phyloP scores from a whole-genome alignment of 2,888 invertebrate genomes.

The Camponotus fellah region DNA sequence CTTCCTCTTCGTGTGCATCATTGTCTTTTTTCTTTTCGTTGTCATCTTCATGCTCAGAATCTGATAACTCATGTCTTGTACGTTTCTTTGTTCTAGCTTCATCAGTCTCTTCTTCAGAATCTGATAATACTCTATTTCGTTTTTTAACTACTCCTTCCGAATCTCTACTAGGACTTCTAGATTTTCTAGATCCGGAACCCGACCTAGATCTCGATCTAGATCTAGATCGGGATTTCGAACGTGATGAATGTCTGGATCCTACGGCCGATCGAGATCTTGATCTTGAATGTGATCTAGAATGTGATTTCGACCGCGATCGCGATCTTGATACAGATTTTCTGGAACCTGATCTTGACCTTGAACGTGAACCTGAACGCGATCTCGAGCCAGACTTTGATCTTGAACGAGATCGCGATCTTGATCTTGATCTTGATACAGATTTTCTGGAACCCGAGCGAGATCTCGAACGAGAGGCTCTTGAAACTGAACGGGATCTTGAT shows the following conservation, averaged over 20 bases:
- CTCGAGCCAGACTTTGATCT: slow-evolving; percentile 70
- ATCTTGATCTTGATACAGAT: slow-evolving; percentile 62
- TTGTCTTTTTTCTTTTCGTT: slow-evolving; percentile 80
- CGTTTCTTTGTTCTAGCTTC: slow-evolving; percentile 81
- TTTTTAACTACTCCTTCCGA: slow-evolving; percentile 77
- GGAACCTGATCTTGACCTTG: slow-evolving; percentile 72
- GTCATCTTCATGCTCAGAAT: slow-evolving; percentile 80
- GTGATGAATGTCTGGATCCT: slow-evolving; percentile 68
- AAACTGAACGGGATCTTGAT: slow-evolving; percentile 80
- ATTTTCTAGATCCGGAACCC: slow-evolving; percentile 72
- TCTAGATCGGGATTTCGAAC: too few relatives aligned
- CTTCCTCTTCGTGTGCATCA: slow-evolving; percentile 73
- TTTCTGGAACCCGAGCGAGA: slow-evolving; percentile 73
- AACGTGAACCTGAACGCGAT: slow-evolving; percentile 72
- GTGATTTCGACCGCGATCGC: slow-evolving; percentile 72
- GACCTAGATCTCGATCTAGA: slow-evolving; percentile 70
- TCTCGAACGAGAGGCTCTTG: slow-evolving; percentile 64
- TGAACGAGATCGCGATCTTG: slow-evolving; percentile 66
- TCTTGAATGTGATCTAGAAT: slow-evolving; percentile 79
- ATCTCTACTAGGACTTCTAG: slow-evolving; percentile 79
- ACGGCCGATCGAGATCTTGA: slow-evolving; percentile 77
- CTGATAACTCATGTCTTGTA: slow-evolving; percentile 80
- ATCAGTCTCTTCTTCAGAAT: slow-evolving; percentile 88
- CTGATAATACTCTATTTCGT: slow-evolving; percentile 86
- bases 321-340: slow-evolving; percentile 74